Evolutionary conservation across 1,140 invertebrate genomes (phyloP).

Genomic region (Drosophila yakuba): DNA sequence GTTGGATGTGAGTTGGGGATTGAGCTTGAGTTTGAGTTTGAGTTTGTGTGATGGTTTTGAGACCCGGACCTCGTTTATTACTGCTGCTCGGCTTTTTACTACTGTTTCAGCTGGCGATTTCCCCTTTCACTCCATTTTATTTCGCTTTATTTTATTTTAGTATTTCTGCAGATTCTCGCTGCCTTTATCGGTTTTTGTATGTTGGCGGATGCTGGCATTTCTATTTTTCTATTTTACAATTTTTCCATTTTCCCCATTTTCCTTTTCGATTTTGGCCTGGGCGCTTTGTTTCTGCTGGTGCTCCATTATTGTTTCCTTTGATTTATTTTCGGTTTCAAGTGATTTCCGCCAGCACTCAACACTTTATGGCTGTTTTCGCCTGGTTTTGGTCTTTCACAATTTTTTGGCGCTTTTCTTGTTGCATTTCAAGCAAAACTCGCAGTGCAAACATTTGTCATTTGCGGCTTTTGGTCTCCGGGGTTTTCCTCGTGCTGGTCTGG

Average conservation of each 20-base stretch:
- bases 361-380: slow-evolving; percentile 67
- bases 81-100: slow-evolving; percentile 45
- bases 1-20: background rate
- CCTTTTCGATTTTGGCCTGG: slow-evolving; percentile 43
- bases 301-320: slow-evolving; percentile 77
- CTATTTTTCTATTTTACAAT: slow-evolving; percentile 49
- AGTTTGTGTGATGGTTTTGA: slow-evolving; percentile 35
- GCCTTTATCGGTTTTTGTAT: slow-evolving; percentile 45
- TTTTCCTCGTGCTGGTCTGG: slow-evolving; percentile 26
- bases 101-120: slow-evolving; percentile 47
- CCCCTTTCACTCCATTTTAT: slow-evolving; percentile 46
- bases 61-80: slow-evolving; percentile 41
- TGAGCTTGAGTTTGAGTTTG: background rate
- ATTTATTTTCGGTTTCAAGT: slow-evolving; percentile 81
- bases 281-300: slow-evolving; percentile 51
- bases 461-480: slow-evolving; percentile 32
- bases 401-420: slow-evolving; percentile 40
- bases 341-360: slow-evolving; percentile 79
- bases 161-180: slow-evolving; percentile 43
- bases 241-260: slow-evolving; percentile 55
- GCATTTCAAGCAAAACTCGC: slow-evolving; percentile 39
- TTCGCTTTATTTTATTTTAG: background rate
- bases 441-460: slow-evolving; percentile 77
- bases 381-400: slow-evolving; percentile 20
- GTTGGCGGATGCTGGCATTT: slow-evolving; percentile 54